Conservation (phyloP, 30 jellyfish, hydroid and myxozoan genomes). For the Sanderia malayensis region DNA sequence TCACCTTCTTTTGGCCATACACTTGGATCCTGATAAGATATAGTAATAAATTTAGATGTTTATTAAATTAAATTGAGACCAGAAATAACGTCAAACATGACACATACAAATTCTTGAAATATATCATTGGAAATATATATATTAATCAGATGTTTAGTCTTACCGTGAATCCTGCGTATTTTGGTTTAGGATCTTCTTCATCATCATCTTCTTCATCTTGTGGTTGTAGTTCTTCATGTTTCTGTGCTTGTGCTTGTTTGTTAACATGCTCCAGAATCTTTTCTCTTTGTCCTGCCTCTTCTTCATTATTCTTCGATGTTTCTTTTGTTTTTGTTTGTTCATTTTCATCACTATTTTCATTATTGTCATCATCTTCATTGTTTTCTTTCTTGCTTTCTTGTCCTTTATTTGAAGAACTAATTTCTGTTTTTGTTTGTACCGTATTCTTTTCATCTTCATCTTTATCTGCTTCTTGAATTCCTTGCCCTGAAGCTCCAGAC, state of each 20-base stretch:
- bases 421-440: conserved; percentile 1
- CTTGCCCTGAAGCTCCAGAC: conserved; percentile 39
- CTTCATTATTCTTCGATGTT: conserved; percentile 1
- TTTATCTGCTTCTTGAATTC: conserved; percentile 14
- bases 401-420: background rate
- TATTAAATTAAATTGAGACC: too few species aligned
- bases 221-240: conserved; percentile 69
- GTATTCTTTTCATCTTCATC: conserved; percentile 15
- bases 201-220: conserved; percentile 67
- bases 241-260: conserved; percentile 27
- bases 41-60: too few species aligned
- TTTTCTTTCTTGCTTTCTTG: background rate
- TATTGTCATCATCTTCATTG: conserved; percentile 20
- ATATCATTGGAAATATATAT: too few species aligned
- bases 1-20: conserved; percentile 98
- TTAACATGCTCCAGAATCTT: conserved; percentile 19
- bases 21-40: conserved; percentile 72
- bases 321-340: conserved; percentile 49
- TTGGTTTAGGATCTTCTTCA: conserved; percentile 59
- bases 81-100: too few species aligned
- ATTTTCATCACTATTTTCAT: conserved; percentile 48
- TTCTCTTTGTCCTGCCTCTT: conserved; percentile 56
- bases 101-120: too few species aligned
- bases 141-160: too few species aligned
- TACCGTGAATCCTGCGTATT: conserved; percentile 62